Percentiles rank a stretch among this genome's conserved stretches.
These are phyloP conservation scores for Neotoxoptera formosana DNA, from an alignment of 1,140 invertebrate genomes.

Conservation along the genomic window DNA sequence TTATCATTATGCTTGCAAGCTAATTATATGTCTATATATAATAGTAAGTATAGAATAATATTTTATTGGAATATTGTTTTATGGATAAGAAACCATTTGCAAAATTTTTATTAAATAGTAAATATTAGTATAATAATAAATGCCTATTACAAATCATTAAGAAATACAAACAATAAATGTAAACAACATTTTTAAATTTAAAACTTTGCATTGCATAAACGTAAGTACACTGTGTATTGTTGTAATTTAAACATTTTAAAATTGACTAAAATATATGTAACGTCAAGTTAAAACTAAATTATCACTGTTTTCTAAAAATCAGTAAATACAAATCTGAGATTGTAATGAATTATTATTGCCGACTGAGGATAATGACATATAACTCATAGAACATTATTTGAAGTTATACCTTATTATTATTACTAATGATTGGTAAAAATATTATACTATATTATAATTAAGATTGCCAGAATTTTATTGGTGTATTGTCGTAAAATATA, in stretches of 20 bases:
- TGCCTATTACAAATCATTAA: neutral
- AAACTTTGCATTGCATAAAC: neutral
- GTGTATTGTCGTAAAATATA: neutral
- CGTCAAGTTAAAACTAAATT: neutral
- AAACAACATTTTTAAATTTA: neutral
- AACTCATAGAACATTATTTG: no score
- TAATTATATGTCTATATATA: neutral
- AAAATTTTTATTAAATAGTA: neutral
- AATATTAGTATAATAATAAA: no score
- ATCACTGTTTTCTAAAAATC: neutral
- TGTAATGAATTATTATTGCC: neutral
- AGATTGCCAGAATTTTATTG: neutral
- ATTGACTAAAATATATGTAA: neutral
- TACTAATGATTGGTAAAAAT: neutral
- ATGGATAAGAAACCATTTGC: neutral
- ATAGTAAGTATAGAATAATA: neutral
- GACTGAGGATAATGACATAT: neutral
- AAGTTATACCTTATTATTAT: no score
- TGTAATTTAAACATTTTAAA: neutral
- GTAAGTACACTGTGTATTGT: neutral
- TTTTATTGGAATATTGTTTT: neutral
- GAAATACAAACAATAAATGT: neutral
- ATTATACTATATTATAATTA: neutral
- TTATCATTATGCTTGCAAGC: neutral
- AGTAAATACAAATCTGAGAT: neutral